These are phyloP conservation scores for Pegoplata infirma DNA, from an alignment of 2,888 invertebrate species.

Conservation along the genomic window DNA sequence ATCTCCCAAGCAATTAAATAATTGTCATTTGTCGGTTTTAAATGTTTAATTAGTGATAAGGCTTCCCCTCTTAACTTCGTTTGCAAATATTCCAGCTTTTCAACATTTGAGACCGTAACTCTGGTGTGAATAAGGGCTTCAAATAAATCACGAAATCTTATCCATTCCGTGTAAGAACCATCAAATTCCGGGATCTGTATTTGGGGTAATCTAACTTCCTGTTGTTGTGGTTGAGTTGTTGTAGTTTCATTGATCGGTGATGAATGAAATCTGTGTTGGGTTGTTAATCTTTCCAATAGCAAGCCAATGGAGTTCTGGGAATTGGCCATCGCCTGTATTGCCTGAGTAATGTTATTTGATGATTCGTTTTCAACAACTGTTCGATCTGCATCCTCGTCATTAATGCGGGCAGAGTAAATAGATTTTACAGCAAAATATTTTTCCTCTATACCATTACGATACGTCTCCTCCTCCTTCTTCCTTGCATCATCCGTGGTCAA, in stretches of 20 bases:
- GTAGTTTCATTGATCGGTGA: not conserved
- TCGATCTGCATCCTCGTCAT: no score
- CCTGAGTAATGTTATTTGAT: no score
- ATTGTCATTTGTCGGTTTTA: conserved; percentile 36
- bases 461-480: no score
- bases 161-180: conserved; percentile 33
- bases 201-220: conserved; percentile 26
- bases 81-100: conserved; percentile 50
- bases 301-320: not conserved
- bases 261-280: not conserved
- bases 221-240: not conserved
- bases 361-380: no score
- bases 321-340: not conserved
- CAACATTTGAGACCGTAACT: conserved; percentile 20
- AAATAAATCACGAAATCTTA: conserved; percentile 47
- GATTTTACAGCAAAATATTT: no score
- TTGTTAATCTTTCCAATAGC: not conserved
- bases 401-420: no score
- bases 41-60: not conserved
- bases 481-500: no score
- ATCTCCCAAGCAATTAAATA: conserved; percentile 20
- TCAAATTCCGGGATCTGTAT: conserved; percentile 45
- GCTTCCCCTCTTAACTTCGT: conserved; percentile 35
- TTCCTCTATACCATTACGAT: no score
- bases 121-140: conserved; percentile 35